Conservation (phyloP, 2,888 invertebrate genomes). For the Macrosiphum euphorbiae region DNA sequence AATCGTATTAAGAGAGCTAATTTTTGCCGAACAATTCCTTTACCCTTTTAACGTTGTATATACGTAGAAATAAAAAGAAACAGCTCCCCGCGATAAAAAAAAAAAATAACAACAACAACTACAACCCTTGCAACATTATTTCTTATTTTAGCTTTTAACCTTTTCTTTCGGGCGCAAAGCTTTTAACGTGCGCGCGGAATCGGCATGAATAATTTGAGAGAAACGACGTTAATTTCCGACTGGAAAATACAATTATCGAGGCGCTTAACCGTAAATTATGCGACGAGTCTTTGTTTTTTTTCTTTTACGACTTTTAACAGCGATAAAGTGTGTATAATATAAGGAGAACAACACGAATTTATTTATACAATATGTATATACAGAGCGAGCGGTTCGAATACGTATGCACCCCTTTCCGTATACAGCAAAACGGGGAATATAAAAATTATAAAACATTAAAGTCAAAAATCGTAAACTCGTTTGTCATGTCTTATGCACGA, state of each 20-base stretch:
- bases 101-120: conserved; percentile 30
- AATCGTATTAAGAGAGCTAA: conserved; percentile 57
- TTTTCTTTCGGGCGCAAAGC: conserved; percentile 55
- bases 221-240: conserved; percentile 60
- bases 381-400: neutral
- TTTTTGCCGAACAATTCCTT: conserved; percentile 43
- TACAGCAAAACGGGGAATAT: neutral
- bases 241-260: conserved; percentile 59
- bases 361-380: neutral
- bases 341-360: conserved; percentile 22
- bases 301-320: conserved; percentile 53
- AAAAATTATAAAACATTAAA: conserved; percentile 47
- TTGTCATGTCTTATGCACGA: conserved; percentile 41
- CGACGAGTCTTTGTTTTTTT: conserved; percentile 53
- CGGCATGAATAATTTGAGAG: conserved; percentile 57
- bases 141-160: conserved; percentile 62
- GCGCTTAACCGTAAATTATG: conserved; percentile 63
- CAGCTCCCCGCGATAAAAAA: conserved; percentile 32
- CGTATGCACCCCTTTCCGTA: neutral
- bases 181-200: conserved; percentile 61
- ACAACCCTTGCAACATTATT: conserved; percentile 54
- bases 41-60: conserved; percentile 47
- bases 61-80: conserved; percentile 21
- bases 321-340: conserved; percentile 24
- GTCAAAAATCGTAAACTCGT: conserved; percentile 52